Evolutionary conservation across 2,888 invertebrate species (phyloP), one percentile per base, ranked within the genome.

Genomic region (Globia sparganii): DNA sequence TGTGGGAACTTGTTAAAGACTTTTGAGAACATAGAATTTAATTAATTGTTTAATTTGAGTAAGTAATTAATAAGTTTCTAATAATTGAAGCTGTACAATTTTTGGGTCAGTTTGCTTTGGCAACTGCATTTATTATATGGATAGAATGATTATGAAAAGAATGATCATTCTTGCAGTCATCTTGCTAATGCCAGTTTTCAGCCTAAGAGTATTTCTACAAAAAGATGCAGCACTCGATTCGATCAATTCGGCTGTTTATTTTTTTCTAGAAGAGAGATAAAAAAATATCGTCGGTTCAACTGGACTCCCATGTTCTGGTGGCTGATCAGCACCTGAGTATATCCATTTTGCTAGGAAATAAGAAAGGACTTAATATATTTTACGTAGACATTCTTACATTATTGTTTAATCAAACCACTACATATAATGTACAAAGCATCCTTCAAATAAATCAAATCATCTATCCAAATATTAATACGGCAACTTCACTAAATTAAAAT

Each of bases 401-500:
- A 31, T 31, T 56, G 18, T 73, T 40, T 21, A 37, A 58, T 62
- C 13, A 37, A 62, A 58, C 25, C 3, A 31, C 8, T 53, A 13
- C 31, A 67, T 31, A 40, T 73, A 66, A 65, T 25, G 31, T 58
- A 72, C 61, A 78, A 72, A 49, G 58, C 61, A 82, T 66, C 65
- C 40, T 37, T 84, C 72, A 91, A 91, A 92, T 91, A 91, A 91
- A 92, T 92, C 92, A 92, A 91, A 92, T 92, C 90, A 93, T 90
- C 67, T 79, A 80, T 78, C 72, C 84, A 88, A 87, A 85, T 82
- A 94, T 92, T 91, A 93, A 92, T 91, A 92, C 85, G 90, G 88
- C 89, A 87, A 90, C 87, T 81, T 90, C 87, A 91, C 91, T 93
- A 94, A 94, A 95, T 95, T 94, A 93, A 91, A 92, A 93, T 95